Evolutionary conservation across 2,113 vertebrate genomes (phyloP).

Genomic region (Corythaixoides concolor): DNA sequence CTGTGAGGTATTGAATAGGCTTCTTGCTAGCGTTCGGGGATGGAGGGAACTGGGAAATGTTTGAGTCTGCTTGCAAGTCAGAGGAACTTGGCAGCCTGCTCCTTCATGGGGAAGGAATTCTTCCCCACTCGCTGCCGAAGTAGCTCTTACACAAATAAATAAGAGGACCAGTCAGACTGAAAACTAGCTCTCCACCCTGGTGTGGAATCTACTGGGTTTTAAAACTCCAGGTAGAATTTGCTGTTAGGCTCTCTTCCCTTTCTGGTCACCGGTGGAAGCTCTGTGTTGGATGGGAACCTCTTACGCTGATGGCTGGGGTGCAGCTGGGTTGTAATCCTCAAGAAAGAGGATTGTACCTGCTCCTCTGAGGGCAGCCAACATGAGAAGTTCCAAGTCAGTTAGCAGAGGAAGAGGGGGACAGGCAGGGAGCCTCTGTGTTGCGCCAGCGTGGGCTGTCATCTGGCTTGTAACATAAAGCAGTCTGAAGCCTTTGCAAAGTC

Average conservation of each 20-base stretch:
- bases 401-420: not conserved
- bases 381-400: not conserved
- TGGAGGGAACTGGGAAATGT: not conserved
- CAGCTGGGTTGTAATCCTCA: not conserved
- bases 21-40: not conserved
- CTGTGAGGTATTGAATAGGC: not conserved
- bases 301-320: not conserved
- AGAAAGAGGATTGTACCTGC: not conserved
- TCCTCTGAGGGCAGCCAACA: not conserved
- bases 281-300: not conserved
- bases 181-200: conserved; percentile 15
- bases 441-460: not conserved
- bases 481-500: not conserved
- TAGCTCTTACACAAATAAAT: conserved; percentile 44
- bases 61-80: not conserved
- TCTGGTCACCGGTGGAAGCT: not conserved
- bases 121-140: not conserved
- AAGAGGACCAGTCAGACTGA: not conserved
- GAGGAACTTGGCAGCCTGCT: not conserved
- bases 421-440: not conserved
- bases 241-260: not conserved
- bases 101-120: not conserved
- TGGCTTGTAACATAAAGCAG: not conserved
- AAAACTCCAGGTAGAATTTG: not conserved
- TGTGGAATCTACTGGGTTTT: conserved; percentile 16